A percentile compares a stretch with the other conserved stretches of the same genome.
Conservation (phyloP, 1,140 invertebrate genomes). For the Aplysia californica region DNA sequence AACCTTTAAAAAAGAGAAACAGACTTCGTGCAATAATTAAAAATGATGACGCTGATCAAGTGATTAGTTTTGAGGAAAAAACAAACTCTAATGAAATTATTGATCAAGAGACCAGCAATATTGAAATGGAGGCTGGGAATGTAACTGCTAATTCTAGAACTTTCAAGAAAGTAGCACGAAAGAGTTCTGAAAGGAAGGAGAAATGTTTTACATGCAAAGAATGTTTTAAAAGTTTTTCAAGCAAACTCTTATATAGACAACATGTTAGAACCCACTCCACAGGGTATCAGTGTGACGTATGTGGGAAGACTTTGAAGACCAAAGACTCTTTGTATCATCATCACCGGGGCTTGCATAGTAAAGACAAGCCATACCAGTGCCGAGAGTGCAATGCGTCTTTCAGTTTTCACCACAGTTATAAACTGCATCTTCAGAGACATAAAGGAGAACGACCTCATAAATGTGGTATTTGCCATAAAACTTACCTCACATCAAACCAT, state of each 20-base stretch:
- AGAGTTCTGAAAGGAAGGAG: neutral
- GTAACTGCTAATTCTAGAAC: neutral
- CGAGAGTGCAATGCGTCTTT: conserved; percentile 72
- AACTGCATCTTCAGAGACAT: conserved; percentile 70
- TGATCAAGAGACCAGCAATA: neutral
- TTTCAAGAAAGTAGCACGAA: neutral
- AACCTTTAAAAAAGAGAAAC: too few species aligned
- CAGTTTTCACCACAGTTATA: conserved; percentile 71
- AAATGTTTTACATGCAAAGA: neutral
- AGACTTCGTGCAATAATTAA: too few species aligned
- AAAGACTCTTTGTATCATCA: conserved; percentile 71
- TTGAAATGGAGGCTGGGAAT: neutral
- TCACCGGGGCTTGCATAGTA: conserved; percentile 63
- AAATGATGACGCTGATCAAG: too few species aligned
- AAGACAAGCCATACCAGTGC: conserved; percentile 72
- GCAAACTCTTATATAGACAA: neutral
- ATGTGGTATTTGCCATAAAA: conserved; percentile 70
- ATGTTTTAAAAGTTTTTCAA: neutral
- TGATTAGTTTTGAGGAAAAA: neutral
- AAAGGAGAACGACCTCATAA: conserved; percentile 69
- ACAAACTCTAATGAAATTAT: neutral
- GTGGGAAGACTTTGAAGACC: conserved; percentile 71
- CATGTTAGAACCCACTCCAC: neutral
- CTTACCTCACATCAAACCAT: conserved; percentile 56
- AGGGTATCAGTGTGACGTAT: conserved; percentile 67